Percentiles rank a stretch among this genome's conserved stretches.
These are phyloP conservation scores for Tachuris rubrigastra DNA, from an alignment of 2,113 vertebrate genomes.

Conservation along the genomic window DNA sequence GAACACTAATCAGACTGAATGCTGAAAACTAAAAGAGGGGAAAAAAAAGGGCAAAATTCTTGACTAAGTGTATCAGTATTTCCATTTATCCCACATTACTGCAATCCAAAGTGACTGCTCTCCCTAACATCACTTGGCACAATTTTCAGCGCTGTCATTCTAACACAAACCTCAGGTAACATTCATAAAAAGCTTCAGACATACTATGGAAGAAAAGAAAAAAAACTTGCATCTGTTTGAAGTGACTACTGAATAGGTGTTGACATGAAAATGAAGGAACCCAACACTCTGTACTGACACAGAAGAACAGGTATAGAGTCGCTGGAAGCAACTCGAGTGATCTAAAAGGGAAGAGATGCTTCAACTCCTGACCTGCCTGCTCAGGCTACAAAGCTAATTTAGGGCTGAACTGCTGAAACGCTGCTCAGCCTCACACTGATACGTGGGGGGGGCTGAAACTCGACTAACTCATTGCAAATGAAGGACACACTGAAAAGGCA, in stretches of 20 bases:
- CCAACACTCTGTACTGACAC: background rate
- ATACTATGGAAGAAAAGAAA: background rate
- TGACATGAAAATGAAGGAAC: background rate
- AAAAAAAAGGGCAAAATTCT: background rate
- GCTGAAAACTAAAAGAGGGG: background rate
- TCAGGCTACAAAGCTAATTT: background rate
- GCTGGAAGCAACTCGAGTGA: background rate
- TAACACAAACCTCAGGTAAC: background rate
- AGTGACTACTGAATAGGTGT: background rate
- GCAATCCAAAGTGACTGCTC: background rate
- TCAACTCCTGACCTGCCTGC: background rate
- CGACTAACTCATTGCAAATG: background rate
- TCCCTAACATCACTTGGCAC: background rate
- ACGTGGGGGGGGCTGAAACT: background rate
- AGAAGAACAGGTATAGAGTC: slow-evolving; percentile 8
- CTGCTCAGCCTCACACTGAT: background rate
- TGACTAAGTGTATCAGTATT: background rate
- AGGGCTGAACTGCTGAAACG: background rate
- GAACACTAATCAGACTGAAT: background rate
- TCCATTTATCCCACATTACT: background rate
- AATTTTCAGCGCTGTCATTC: background rate
- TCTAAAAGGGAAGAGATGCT: background rate
- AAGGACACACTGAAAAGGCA: background rate
- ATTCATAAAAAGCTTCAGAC: background rate
- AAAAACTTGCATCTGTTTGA: background rate